Evolutionary conservation across 2,797 vertebrate species (phyloP).

Genomic region (Smutsia temminckii): DNA sequence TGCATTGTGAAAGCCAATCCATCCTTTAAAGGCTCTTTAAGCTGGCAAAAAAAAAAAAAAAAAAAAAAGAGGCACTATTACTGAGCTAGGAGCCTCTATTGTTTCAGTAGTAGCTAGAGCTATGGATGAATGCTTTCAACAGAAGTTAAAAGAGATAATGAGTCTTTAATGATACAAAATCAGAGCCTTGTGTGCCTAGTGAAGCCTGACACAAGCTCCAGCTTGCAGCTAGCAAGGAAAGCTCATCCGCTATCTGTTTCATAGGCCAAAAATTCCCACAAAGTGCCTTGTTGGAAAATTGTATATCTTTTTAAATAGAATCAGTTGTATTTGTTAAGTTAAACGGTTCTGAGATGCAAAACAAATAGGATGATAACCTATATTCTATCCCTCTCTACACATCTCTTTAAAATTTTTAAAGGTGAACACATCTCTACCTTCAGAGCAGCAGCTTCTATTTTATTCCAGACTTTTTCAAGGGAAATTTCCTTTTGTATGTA

Average conservation of each 20-base stretch:
- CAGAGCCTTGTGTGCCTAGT: slow-evolving; percentile 82
- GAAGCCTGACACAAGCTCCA: slow-evolving; percentile 83
- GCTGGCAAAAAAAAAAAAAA: slow-evolving; percentile 66
- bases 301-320: slow-evolving; percentile 59
- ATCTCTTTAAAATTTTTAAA: slow-evolving; percentile 10
- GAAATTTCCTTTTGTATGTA: not conserved
- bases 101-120: slow-evolving; percentile 82
- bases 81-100: slow-evolving; percentile 80
- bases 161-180: slow-evolving; percentile 86
- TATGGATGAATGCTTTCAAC: slow-evolving; percentile 86
- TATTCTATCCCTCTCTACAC: not conserved
- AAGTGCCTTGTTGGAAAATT: slow-evolving; percentile 67
- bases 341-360: slow-evolving; percentile 42
- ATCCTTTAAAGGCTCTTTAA: slow-evolving; percentile 82
- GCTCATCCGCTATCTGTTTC: slow-evolving; percentile 66
- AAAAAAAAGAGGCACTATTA: slow-evolving; percentile 70
- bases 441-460: not conserved
- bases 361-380: not conserved
- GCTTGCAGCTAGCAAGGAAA: slow-evolving; percentile 76
- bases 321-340: slow-evolving; percentile 51
- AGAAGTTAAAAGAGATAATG: slow-evolving; percentile 87
- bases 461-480: slow-evolving; percentile 41
- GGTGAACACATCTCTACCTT: slow-evolving; percentile 26
- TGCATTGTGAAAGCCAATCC: slow-evolving; percentile 78
- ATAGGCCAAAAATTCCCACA: slow-evolving; percentile 70